Percentiles rank a stretch among this genome's conserved stretches.
phyloP scores from a whole-genome alignment of 2,888 invertebrate species.

The Lampropteryx suffumata region DNA sequence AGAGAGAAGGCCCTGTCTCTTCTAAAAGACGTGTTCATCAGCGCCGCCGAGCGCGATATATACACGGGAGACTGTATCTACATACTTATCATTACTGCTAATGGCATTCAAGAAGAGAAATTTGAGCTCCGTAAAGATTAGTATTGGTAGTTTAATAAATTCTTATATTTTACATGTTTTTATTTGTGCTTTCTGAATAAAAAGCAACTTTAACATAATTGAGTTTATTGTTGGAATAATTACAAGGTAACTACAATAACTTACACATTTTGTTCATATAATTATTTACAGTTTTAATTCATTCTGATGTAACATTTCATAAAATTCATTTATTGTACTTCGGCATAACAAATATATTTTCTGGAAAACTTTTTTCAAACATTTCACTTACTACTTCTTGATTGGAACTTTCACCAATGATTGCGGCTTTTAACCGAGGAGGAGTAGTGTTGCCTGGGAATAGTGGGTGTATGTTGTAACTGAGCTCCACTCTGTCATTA shows the following conservation, averaged over 20 bases:
- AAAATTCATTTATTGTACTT: conserved; percentile 76
- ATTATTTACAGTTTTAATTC: conserved; percentile 67
- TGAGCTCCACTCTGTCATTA: conserved; percentile 82
- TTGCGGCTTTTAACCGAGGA: conserved; percentile 82
- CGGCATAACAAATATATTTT: conserved; percentile 80
- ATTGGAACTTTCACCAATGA: conserved; percentile 66
- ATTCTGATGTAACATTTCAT: conserved; percentile 46
- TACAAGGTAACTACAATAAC: conserved; percentile 65
- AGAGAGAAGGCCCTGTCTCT: conserved; percentile 92
- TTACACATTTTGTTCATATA: conserved; percentile 70
- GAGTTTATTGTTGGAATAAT: conserved; percentile 67
- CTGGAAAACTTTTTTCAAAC: conserved; percentile 76
- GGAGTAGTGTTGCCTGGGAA: conserved; percentile 88
- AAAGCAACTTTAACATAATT: conserved; percentile 46
- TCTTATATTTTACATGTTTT: conserved; percentile 28
- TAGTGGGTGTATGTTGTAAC: conserved; percentile 91
- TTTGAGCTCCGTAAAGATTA: conserved; percentile 95
- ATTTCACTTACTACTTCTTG: conserved; percentile 72
- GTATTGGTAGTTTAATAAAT: conserved; percentile 44
- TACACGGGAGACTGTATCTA: conserved; percentile 96
- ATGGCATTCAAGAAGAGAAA: conserved; percentile 89
- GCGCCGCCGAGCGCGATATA: conserved; percentile 98
- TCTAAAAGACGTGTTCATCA: conserved; percentile 97
- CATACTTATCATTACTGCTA: conserved; percentile 94
- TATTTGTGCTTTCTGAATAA: conserved; percentile 24